Base-by-base conservation (phyloP, 2,797 vertebrate species). In the Odontamblyopus lacepedii region DNA sequence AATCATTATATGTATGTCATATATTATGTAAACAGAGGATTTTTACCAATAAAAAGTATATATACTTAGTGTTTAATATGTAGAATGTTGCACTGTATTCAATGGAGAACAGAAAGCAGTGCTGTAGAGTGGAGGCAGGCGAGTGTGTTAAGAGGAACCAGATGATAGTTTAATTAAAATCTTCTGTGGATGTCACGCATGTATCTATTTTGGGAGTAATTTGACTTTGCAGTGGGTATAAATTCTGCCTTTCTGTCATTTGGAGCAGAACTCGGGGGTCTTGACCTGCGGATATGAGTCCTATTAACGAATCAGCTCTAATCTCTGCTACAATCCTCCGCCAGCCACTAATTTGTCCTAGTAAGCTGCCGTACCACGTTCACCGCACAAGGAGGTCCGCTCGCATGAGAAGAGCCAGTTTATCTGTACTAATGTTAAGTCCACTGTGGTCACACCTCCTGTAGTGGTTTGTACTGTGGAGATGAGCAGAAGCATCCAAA, bases 301-400 rank as follows among this genome's bases (percentile, higher is more conserved):
- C 72, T 72, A 67, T 80, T 79, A 78, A 23, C 16, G 27, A 74
- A 80, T 86, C 56, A 73, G 75, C 61, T 77, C 59, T 72, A 69
- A 87, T 80, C 64, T 67, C 55, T 63, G 57, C 65, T 32, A 59
- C 73, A 67, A 71, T 83, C 73, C 75, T 74, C 57, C 75, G 18
- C 23, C 67, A 55, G 48, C 67, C 57, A 70, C 74, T 78, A 59
- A 78, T 83, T 75, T 70, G 63, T 73, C 62, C 57, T 72, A 15
- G n/a, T 63, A 66, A 73, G 74, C 55, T 84, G 63, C 69, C 57
- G 59, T 74, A 71, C 66, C 44, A 72, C 48, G 71, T 77, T 77
- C 72, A 69, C 83, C 76, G 64, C 13, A 63, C 78, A 71, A 73
- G 81, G 83, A 80, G 84, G 82, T 87, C 83, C 70, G 6, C 60